Evolutionary conservation across 1,140 invertebrate genomes (phyloP).

Genomic region (Holotrichia oblita): DNA sequence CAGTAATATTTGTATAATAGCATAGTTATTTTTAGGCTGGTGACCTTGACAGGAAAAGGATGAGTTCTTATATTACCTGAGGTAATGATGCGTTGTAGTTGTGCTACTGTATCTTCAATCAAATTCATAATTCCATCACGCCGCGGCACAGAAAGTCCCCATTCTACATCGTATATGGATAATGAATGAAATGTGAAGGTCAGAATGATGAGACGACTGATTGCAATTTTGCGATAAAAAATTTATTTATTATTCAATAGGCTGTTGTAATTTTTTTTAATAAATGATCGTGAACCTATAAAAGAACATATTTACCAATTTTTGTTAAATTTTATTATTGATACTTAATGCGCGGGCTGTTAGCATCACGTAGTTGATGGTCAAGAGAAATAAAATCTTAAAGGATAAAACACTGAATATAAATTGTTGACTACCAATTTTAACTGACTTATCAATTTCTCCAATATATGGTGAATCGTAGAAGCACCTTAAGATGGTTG

Average conservation of each 20-base stretch:
- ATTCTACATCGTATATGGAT: neutral
- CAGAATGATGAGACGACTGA: neutral
- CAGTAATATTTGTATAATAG: neutral
- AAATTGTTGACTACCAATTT: no score
- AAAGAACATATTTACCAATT: neutral
- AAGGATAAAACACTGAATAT: no score
- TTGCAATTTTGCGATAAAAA: neutral
- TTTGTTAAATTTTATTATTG: neutral
- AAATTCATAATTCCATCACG: neutral
- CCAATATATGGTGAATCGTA: no score
- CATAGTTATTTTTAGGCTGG: slow-evolving; percentile 18
- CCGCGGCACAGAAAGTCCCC: slow-evolving; percentile 4
- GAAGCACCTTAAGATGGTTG: no score
- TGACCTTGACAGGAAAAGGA: slow-evolving; percentile 11
- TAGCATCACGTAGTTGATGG: no score
- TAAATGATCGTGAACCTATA: neutral
- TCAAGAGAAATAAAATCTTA: no score
- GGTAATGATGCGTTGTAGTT: neutral
- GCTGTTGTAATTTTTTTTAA: neutral
- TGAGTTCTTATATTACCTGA: neutral
- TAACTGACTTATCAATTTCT: no score
- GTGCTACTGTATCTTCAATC: slow-evolving; percentile 19
- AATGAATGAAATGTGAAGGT: slow-evolving; percentile 5
- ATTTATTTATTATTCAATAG: no score
- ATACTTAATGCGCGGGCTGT: no score